Conservation (phyloP, 2,797 vertebrate species). For the Parauchenoglanis punctatus region DNA sequence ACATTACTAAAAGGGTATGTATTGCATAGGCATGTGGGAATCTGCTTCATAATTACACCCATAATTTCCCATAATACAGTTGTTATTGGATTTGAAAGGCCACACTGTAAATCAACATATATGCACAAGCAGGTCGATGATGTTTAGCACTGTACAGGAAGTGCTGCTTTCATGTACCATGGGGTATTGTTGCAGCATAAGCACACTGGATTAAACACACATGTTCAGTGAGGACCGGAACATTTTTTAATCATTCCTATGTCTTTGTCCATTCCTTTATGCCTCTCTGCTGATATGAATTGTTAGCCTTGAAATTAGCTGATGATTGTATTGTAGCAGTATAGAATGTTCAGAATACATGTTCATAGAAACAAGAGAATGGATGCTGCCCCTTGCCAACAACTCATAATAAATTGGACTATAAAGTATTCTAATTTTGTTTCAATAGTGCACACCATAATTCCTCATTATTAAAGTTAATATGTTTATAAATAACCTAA, state of each 20-base stretch:
- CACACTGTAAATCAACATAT: conserved; percentile 18
- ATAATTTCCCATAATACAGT: conserved; percentile 21
- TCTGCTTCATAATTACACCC: conserved; percentile 8
- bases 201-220: conserved; percentile 44
- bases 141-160: conserved; percentile 28
- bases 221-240: conserved; percentile 11
- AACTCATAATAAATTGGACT: background rate
- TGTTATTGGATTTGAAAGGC: background rate
- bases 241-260: conserved; percentile 26
- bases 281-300: background rate
- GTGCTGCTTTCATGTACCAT: conserved; percentile 33
- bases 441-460: background rate
- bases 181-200: conserved; percentile 35
- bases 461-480: background rate
- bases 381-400: background rate
- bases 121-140: conserved; percentile 29
- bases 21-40: background rate
- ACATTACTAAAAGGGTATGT: background rate
- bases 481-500: background rate
- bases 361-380: background rate
- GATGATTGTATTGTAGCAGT: conserved; percentile 9
- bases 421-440: background rate
- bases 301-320: conserved; percentile 30
- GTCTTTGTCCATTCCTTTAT: conserved; percentile 25
- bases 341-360: background rate